Base-by-base conservation (phyloP, 2,113 vertebrate species). In the Scomber scombrus region DNA sequence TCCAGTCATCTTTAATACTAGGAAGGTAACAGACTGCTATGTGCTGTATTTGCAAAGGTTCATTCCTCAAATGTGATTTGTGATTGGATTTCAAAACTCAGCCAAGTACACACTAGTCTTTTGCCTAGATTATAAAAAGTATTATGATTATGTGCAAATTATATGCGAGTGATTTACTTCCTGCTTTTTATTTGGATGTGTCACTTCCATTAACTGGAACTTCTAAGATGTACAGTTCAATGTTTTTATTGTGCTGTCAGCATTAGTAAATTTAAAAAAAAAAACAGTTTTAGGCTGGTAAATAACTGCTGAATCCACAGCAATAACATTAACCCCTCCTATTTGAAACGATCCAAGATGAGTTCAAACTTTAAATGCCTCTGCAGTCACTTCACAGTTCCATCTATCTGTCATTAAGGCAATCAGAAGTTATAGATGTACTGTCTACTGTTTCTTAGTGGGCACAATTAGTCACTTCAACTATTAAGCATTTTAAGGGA, bases 371-470 rank as follows among this genome's bases (percentile, higher is more conserved):
- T 70, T 29, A 66, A 66, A 66, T 68, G 78, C 63, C 69, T 80
- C 81, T 55, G 66, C 75, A 78, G 72, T 87, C 86, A 85, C 89
- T 58, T 85, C 55, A 88, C 21, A 75, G 74, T 47, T 77, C 82
- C 81, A 85, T 92, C 79, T 73, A 86, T 84, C 70, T 80, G 81
- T 82, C 81, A 88, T 93, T 88, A 89, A 80, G 64, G 77, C 47
- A 34, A 67, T 82, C 52, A 80, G 63, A 86, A 77, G 76, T 92
- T 73, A 88, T 80, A 64, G 55, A 89, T 88, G 86, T 65, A 55
- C 40, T 3, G 52, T 64, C 76, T 75, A 82, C 86, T 90, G 84
- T 88, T 80, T 85, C 67, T 62, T 61, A 55, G 45, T 69, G 74
- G 64, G 57, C 52, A 34, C 73, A 61, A 80, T 91, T 79, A 87